Base-by-base conservation (phyloP, 2,797 vertebrate species). In the Coregonus suidteri region DNA sequence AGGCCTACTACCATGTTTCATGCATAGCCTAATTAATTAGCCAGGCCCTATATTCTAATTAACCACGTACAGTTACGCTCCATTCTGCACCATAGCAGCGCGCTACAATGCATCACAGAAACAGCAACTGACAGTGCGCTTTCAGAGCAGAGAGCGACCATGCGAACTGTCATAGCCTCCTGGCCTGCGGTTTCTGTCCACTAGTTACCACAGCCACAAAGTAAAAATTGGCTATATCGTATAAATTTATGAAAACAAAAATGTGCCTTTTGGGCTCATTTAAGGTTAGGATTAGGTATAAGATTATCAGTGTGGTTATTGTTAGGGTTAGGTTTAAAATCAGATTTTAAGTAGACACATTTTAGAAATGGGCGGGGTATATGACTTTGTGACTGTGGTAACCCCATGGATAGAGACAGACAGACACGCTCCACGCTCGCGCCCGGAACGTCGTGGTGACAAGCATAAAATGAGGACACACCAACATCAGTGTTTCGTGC, bases 401-500 rank as follows among this genome's bases (percentile, higher is more conserved):
- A 47, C 41, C 41, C 41, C 9, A 3, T 47, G 9, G 25, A 71
- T 25, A 37, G 18, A 41, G 35, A 75, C 35, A 69, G 67, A 69
- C 68, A 51, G 67, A 69, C 68, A 51, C 35, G 14, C 14, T 30
- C 14, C n/a, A 47, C 6, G 59, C 35, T 53, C 35, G 20, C n/a
- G 11, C 20, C 41, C 69, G 20, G 41, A 30, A 14, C n/a, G 47
- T 14, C 70, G 69, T 52, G n/a, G n/a, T 51, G 70, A 71, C 70
- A 71, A 47, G 9, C 41, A 47, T 47, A 47, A 47, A 47, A 11
- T 9, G 9, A 81, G 67, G 59, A 73, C 65, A 73, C 56, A 71
- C 76, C 77, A 80, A 51, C 79, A 83, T 84, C 81, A 84, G 81
- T 81, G 75, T 81, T 82, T 77, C 79, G 72, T 2, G 75, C 69